phyloP scores from a whole-genome alignment of 2,113 vertebrate species.

The Fulmarus glacialis region DNA sequence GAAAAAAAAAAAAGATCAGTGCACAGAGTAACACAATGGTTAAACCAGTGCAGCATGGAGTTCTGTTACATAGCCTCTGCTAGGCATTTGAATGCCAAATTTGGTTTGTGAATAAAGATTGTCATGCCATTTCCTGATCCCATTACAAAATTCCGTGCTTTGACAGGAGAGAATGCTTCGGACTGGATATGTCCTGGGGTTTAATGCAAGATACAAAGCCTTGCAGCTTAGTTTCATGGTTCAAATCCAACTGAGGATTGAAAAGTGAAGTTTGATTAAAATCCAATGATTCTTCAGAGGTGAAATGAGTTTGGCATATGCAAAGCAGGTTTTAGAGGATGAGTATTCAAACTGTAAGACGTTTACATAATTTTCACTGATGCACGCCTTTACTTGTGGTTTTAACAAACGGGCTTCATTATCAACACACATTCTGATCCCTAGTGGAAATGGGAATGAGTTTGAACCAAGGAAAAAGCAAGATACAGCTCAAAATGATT shows the following conservation, averaged over 20 bases:
- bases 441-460: not conserved
- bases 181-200: not conserved
- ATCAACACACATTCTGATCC: not conserved
- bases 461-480: not conserved
- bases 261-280: not conserved
- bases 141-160: not conserved
- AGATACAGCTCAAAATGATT: not conserved
- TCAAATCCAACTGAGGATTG: not conserved
- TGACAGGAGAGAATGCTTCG: not conserved
- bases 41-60: not conserved
- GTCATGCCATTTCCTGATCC: not conserved
- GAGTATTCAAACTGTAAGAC: not conserved
- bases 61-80: not conserved
- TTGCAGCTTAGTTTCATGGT: not conserved
- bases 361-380: not conserved
- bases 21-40: not conserved
- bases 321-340: not conserved
- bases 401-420: not conserved
- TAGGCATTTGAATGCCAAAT: not conserved
- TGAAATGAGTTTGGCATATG: not conserved
- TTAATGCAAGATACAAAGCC: not conserved
- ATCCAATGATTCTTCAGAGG: not conserved
- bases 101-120: not conserved
- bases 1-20: not conserved
- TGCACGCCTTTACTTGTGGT: not conserved